phyloP scores from a whole-genome alignment of 2,113 vertebrate genomes.

The Brachyhypopomus gauderio region DNA sequence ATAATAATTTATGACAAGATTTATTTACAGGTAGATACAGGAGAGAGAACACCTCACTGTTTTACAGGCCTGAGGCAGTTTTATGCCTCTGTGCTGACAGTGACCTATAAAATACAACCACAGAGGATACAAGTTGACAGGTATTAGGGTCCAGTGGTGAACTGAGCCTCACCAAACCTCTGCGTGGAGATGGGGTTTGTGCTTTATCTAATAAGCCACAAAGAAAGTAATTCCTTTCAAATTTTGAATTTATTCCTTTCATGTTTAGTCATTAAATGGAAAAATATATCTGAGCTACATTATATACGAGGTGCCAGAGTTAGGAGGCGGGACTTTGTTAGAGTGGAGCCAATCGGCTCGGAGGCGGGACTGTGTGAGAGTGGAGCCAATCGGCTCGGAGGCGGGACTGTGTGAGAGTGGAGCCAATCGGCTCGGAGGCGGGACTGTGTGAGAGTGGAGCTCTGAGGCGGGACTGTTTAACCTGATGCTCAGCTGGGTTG shows the following conservation, averaged over 20 bases:
- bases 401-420: slow-evolving; percentile 65
- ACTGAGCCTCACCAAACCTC: neutral
- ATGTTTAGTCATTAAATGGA: too few species aligned
- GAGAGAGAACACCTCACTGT: slow-evolving; percentile 56
- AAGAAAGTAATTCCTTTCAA: neutral
- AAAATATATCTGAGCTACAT: too few species aligned
- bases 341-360: slow-evolving; percentile 70
- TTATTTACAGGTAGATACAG: slow-evolving; percentile 65
- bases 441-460: slow-evolving; percentile 59
- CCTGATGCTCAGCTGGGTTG: slow-evolving; percentile 69
- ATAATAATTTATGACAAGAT: slow-evolving; percentile 75
- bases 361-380: slow-evolving; percentile 64
- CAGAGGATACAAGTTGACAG: neutral
- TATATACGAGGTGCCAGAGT: slow-evolving; percentile 58
- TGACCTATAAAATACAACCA: neutral
- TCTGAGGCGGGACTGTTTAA: slow-evolving; percentile 45
- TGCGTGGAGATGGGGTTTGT: neutral
- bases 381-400: slow-evolving; percentile 70
- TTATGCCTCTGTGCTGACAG: slow-evolving; percentile 4
- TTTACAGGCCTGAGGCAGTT: slow-evolving; percentile 22
- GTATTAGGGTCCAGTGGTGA: neutral
- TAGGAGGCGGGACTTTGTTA: slow-evolving; percentile 62
- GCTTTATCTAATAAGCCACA: neutral
- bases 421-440: slow-evolving; percentile 70
- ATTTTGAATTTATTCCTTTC: neutral